These are phyloP conservation scores for Drosophila setifemur DNA, from an alignment of 1,140 invertebrate species.

Conservation along the genomic window DNA sequence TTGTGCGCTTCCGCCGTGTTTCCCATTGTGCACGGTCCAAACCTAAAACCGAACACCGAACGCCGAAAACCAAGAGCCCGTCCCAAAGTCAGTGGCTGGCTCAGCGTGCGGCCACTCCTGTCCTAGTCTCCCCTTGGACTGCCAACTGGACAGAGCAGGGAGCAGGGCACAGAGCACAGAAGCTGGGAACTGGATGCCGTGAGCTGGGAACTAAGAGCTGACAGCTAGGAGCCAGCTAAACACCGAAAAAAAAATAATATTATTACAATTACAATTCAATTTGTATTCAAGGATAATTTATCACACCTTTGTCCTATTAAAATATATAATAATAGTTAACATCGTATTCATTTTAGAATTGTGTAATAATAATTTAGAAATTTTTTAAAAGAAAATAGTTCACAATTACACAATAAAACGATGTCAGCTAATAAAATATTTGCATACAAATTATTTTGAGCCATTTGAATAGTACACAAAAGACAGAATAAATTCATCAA, in stretches of 20 bases:
- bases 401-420: no score
- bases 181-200: background rate
- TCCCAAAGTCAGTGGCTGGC: slow-evolving; percentile 51
- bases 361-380: no score
- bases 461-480: no score
- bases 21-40: slow-evolving; percentile 55
- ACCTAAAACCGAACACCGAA: background rate
- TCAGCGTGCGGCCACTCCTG: slow-evolving; percentile 49
- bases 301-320: no score
- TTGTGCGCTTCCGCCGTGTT: slow-evolving; percentile 78
- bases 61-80: background rate
- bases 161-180: background rate
- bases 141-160: slow-evolving; percentile 18
- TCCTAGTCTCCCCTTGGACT: slow-evolving; percentile 26
- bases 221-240: slow-evolving; percentile 11
- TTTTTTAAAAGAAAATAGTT: no score
- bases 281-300: no score
- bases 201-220: slow-evolving; percentile 9
- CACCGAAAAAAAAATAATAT: background rate
- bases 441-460: no score
- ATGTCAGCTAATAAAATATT: no score
- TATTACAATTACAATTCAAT: no score
- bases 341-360: no score
- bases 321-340: no score
- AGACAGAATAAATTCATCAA: no score